These are phyloP conservation scores for Osedax frankpressi DNA, from an alignment of 2,888 invertebrate genomes.

Conservation along the genomic window DNA sequence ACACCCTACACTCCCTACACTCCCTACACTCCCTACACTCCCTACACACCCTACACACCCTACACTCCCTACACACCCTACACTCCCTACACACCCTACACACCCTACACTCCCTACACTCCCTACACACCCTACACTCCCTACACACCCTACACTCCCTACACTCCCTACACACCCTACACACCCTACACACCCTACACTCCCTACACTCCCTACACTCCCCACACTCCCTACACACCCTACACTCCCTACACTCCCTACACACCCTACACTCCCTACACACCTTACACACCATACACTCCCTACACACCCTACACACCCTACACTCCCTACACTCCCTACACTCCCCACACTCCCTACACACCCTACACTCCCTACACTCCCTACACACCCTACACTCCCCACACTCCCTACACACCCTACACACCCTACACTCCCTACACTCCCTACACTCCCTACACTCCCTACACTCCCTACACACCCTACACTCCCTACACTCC, in stretches of 20 bases:
- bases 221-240: slow-evolving; percentile 43
- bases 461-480: background rate
- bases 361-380: background rate
- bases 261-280: background rate
- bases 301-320: background rate
- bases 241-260: background rate
- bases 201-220: slow-evolving; percentile 52
- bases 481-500: background rate
- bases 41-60: background rate
- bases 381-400: background rate
- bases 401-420: background rate
- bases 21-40: background rate
- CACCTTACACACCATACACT: background rate
- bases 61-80: background rate
- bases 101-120: slow-evolving; percentile 58
- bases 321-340: slow-evolving; percentile 61
- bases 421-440: background rate
- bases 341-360: too few species aligned
- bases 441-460: slow-evolving; percentile 56
- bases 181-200: background rate
- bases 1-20: slow-evolving; percentile 54
- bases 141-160: background rate
- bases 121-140: background rate
- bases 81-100: background rate
- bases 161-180: background rate